Conservation (phyloP, 2,888 invertebrate species). For the Morpho helenor region DNA sequence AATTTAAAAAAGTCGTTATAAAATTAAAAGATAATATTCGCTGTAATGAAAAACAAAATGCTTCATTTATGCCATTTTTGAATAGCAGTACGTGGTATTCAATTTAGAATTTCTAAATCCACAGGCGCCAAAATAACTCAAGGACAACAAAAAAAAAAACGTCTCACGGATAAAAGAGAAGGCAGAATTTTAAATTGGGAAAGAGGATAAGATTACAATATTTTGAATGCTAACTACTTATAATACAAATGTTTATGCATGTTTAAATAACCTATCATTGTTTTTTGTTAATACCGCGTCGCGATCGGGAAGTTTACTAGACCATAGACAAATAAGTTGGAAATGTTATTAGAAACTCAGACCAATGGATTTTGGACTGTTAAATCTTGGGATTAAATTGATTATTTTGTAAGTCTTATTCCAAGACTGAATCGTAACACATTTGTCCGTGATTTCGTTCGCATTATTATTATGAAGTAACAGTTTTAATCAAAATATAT, state of each 20-base stretch:
- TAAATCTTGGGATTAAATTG: too few relatives aligned
- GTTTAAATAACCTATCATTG: slow-evolving; percentile 46
- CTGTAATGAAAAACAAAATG: too few relatives aligned
- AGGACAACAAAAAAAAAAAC: slow-evolving; percentile 16
- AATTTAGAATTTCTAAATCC: background rate
- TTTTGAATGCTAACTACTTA: slow-evolving; percentile 72
- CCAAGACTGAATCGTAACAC: background rate
- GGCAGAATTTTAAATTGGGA: slow-evolving; percentile 22
- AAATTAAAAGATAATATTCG: too few relatives aligned
- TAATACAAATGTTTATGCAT: slow-evolving; percentile 67
- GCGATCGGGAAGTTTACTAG: background rate
- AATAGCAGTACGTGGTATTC: too few relatives aligned
- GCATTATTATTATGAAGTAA: background rate
- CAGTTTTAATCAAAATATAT: too few relatives aligned
- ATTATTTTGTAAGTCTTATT: background rate
- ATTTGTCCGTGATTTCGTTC: slow-evolving; percentile 11
- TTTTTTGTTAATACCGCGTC: slow-evolving; percentile 17
- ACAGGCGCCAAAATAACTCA: slow-evolving; percentile 3
- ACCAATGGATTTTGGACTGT: too few relatives aligned
- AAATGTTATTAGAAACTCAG: too few relatives aligned
- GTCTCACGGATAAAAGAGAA: slow-evolving; percentile 28
- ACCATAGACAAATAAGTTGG: background rate
- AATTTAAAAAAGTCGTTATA: too few relatives aligned
- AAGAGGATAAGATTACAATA: slow-evolving; percentile 36
- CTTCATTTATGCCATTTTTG: too few relatives aligned